Evolutionary conservation across 2,888 invertebrate species (phyloP), one percentile per base, ranked within the genome.

Genomic region (Orthosia cruda): DNA sequence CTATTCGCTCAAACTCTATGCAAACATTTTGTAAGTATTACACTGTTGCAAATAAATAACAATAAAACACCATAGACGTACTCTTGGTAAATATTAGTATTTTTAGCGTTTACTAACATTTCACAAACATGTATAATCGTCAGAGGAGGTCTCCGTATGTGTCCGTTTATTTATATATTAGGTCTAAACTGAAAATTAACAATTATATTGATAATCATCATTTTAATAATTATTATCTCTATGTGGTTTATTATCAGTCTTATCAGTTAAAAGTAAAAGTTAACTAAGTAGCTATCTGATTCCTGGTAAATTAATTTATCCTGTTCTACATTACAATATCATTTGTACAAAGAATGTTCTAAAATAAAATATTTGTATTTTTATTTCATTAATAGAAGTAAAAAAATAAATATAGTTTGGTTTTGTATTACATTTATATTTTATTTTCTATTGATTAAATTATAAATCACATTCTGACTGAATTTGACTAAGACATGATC

Each of bases 21-120:
- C 16, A 64, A 57, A 71, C 69, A 76, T 57, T 54, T 59, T 70
- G 85, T 85, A 73, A 82, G 85, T 77, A 62, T 77, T 70, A 18
- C 40, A 61, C 59, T 61, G 59, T 74, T 74, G 26, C 52, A 76
- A 76, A 80, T 84, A 78, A 68, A 71, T 70, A 78, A 64, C 59
- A 81, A 45, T 40, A 57, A 3, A 70, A n/a, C 23, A 70, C 45
- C 16, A 4, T 40, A 40, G 32, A 57, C 4, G 2, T n/a, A 15
- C 18, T 74, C 12, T 16, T 52, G n/a, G 15, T 49, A 2, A 58
- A 18, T 50, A n/a, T 18, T 65, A 69, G 15, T 79, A 13, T 55
- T 70, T 55, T 61, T 61, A 15, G 9, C 65, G 61, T 62, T 54
- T 77, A 74, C 58, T 71, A 66, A 26, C 32, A 54, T 15, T 18